A percentile compares a stretch with the other conserved stretches of the same genome.
phyloP scores from a whole-genome alignment of 2,113 vertebrate genomes.

The Zootoca vivipara region DNA sequence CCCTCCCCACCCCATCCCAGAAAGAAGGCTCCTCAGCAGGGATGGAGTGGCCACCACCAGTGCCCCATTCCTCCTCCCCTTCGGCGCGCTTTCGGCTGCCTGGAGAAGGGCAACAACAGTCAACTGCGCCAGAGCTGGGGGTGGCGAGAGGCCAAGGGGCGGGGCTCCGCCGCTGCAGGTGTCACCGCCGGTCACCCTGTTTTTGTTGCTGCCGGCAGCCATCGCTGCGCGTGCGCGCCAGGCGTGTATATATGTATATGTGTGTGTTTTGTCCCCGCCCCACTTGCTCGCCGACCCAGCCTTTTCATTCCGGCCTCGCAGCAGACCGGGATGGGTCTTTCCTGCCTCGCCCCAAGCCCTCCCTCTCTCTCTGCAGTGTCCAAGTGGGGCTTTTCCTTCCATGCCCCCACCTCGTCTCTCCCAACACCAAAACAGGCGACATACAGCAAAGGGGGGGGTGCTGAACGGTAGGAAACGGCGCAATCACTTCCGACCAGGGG shows the following conservation, averaged over 20 bases:
- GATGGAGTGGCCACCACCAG: too few species aligned
- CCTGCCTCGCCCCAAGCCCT: not conserved
- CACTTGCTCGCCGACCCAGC: not conserved
- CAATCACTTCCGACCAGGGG: not conserved
- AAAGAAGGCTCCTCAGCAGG: not conserved
- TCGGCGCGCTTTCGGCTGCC: not conserved
- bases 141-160: not conserved
- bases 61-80: not conserved
- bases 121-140: not conserved
- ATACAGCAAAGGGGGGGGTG: not conserved
- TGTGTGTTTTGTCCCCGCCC: not conserved
- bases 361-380: not conserved
- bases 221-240: not conserved
- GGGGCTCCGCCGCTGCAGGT: constrained; percentile 45
- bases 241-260: not conserved
- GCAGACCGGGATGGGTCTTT: too few species aligned
- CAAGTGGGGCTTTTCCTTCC: not conserved
- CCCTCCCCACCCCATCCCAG: not conserved
- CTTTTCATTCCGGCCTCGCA: not conserved
- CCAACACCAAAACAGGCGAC: not conserved
- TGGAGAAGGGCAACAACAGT: not conserved
- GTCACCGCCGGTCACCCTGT: constrained; percentile 18
- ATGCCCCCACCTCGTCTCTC: not conserved
- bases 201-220: too few species aligned
- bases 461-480: not conserved